A percentile compares a stretch with the other conserved stretches of the same genome.
Evolutionary conservation across 2,888 invertebrate genomes (phyloP).

Genomic region (Melanargia galathea): DNA sequence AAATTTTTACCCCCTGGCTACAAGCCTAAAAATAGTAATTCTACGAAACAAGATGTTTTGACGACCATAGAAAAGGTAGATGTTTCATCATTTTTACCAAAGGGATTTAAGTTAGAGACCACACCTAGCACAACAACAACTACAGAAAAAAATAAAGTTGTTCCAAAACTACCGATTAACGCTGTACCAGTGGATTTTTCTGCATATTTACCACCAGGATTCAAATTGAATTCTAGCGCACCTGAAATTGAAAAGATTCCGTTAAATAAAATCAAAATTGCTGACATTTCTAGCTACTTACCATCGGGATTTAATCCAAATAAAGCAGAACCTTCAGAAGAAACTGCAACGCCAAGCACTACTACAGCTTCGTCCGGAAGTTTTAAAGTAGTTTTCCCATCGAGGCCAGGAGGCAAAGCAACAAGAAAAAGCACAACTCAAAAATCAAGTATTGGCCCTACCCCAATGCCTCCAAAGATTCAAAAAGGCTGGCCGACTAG

Average conservation of each 20-base stretch:
- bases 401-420: constrained; percentile 86
- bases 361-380: constrained; percentile 58
- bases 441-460: constrained; percentile 76
- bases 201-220: constrained; percentile 85
- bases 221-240: constrained; percentile 66
- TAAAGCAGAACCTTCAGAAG: constrained; percentile 43
- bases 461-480: constrained; percentile 84
- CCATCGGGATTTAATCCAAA: constrained; percentile 83
- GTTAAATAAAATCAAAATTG: constrained; percentile 58
- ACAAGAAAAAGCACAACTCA: constrained; percentile 83
- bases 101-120: constrained; percentile 80
- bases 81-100: constrained; percentile 83
- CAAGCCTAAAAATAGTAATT: constrained; percentile 67
- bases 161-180: constrained; percentile 52
- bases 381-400: constrained; percentile 90
- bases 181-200: constrained; percentile 76
- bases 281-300: constrained; percentile 83
- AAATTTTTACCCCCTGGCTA: constrained; percentile 86
- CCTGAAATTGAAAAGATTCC: constrained; percentile 47
- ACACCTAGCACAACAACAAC: constrained; percentile 51
- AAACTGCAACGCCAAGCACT: constrained; percentile 47
- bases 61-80: constrained; percentile 68
- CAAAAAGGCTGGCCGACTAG: constrained; percentile 93
- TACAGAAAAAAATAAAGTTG: constrained; percentile 56
- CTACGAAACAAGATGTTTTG: constrained; percentile 55